phyloP scores from a whole-genome alignment of 2,888 invertebrate species.

The Uloborus plumipes region DNA sequence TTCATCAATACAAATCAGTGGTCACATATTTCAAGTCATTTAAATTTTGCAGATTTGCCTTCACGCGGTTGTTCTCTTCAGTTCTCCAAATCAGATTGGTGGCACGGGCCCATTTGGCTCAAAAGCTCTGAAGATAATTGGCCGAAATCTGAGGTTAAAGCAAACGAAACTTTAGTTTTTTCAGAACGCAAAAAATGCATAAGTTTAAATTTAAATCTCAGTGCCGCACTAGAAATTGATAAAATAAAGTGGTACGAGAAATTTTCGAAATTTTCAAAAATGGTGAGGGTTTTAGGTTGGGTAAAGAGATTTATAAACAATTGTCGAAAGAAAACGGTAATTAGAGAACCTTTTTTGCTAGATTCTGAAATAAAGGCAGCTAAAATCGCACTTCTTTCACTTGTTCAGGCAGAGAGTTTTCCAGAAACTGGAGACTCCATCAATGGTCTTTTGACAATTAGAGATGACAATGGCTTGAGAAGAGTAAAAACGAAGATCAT shows the following conservation, averaged over 20 bases:
- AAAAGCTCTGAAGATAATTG: neutral
- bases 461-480: too few species aligned
- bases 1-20: neutral
- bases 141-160: neutral
- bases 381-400: too few species aligned
- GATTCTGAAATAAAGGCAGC: too few species aligned
- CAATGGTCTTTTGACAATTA: too few species aligned
- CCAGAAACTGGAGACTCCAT: too few species aligned
- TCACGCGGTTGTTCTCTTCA: neutral
- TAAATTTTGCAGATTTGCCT: slow-evolving; percentile 6
- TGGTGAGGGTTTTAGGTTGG: slow-evolving; percentile 1
- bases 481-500: too few species aligned
- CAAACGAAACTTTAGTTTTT: slow-evolving; percentile 3
- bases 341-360: neutral
- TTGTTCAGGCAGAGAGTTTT: too few species aligned
- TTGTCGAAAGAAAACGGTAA: neutral
- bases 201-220: neutral
- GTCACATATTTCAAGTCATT: neutral
- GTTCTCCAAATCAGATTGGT: slow-evolving; percentile 4
- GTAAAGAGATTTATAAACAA: neutral
- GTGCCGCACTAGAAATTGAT: neutral
- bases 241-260: neutral
- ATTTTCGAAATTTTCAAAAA: neutral
- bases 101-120: neutral
- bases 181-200: neutral